Evolutionary conservation across 2,113 vertebrate genomes (phyloP).

Genomic region (Cygnus atratus): DNA sequence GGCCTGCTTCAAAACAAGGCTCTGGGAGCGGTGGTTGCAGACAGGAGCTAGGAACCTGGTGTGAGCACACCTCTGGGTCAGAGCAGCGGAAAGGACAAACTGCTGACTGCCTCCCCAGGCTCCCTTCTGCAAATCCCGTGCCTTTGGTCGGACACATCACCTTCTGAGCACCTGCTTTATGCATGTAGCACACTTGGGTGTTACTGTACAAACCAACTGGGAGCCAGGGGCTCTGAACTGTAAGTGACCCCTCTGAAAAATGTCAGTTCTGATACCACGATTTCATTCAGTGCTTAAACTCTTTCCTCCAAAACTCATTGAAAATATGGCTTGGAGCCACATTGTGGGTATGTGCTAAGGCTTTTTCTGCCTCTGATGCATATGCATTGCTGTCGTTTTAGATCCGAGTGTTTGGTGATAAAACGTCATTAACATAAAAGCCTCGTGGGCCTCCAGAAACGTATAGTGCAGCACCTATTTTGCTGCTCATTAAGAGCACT

Average conservation of each 20-base stretch:
- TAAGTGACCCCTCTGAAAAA: background rate
- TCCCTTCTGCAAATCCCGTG: rapidly evolving
- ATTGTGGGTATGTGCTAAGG: rapidly evolving
- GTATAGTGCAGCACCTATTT: background rate
- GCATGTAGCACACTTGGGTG: background rate
- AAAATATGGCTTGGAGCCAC: background rate
- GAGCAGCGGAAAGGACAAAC: background rate
- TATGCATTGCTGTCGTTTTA: rapidly evolving
- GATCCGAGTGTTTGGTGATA: background rate
- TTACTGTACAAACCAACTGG: background rate
- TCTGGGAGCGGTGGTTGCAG: rapidly evolving
- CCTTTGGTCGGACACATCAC: background rate
- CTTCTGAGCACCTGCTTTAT: background rate
- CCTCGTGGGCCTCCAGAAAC: background rate
- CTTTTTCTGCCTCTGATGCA: background rate
- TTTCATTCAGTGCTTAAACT: background rate
- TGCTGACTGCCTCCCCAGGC: background rate
- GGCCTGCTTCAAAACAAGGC: background rate
- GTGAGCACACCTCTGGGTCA: rapidly evolving
- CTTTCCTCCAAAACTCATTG: background rate
- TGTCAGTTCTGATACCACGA: rapidly evolving
- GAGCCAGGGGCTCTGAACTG: background rate
- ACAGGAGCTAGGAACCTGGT: rapidly evolving
- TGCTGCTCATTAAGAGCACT: background rate
- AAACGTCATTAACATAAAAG: background rate